Percentiles rank a stretch among this genome's conserved stretches.
phyloP scores from a whole-genome alignment of 2,113 vertebrate species.

The Taurulus bubalis region DNA sequence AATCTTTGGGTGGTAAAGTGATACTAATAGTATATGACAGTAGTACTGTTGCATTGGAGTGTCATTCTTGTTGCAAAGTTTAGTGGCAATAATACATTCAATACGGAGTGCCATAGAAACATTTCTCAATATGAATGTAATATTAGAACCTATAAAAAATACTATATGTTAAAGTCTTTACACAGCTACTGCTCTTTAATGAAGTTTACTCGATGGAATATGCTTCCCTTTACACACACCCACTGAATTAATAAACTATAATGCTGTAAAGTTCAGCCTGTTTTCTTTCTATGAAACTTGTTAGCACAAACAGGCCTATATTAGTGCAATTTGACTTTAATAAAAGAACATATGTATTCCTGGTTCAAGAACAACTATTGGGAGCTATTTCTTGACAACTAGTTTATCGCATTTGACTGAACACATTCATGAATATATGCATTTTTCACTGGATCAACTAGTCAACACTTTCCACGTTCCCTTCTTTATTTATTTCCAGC shows the following conservation, averaged over 20 bases:
- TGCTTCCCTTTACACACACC: not conserved
- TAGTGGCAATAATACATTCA: not conserved
- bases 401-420: not conserved
- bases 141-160: not conserved
- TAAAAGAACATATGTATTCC: not conserved
- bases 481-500: conserved; percentile 10
- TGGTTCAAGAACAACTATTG: not conserved
- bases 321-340: not conserved
- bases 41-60: not conserved
- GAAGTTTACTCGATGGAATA: not conserved
- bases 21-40: not conserved
- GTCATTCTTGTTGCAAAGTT: not conserved
- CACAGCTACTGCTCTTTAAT: not conserved
- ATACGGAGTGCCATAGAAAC: not conserved
- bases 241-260: not conserved
- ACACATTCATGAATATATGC: not conserved
- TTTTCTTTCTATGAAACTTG: not conserved
- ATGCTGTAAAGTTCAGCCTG: not conserved
- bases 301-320: not conserved
- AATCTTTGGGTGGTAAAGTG: conserved; percentile 11
- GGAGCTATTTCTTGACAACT: not conserved
- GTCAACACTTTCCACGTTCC: not conserved
- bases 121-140: not conserved
- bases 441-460: not conserved
- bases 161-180: not conserved